Evolutionary conservation across 2,113 vertebrate species (phyloP).

Genomic region (Oxyruncus cristatus): DNA sequence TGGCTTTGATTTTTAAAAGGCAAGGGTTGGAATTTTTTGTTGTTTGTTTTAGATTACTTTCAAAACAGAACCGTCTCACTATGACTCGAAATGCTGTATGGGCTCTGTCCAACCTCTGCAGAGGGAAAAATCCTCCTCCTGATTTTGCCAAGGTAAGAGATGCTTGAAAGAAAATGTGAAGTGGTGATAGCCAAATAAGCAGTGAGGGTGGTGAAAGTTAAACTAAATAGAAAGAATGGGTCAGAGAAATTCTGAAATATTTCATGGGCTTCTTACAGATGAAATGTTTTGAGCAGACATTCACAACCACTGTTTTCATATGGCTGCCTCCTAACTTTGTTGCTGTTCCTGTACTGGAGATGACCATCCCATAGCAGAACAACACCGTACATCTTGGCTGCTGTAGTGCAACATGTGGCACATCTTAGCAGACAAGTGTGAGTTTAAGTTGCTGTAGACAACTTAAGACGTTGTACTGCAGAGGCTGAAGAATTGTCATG

Average conservation of each 20-base stretch:
- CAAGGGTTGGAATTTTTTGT: background rate
- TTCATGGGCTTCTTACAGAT: background rate
- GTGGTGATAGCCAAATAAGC: background rate
- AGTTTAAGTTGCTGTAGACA: background rate
- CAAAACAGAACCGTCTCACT: slow-evolving; percentile 95
- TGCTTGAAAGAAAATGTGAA: background rate
- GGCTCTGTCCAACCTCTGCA: slow-evolving; percentile 96
- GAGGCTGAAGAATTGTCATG: background rate
- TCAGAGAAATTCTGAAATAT: background rate
- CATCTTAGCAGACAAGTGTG: background rate
- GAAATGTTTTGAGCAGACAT: background rate
- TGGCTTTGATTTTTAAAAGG: background rate
- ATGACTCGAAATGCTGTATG: slow-evolving; percentile 98
- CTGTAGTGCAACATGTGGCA: background rate
- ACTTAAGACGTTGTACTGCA: background rate
- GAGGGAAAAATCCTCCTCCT: slow-evolving; percentile 97
- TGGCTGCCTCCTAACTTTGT: background rate
- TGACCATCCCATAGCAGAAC: background rate
- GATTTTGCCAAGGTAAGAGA: slow-evolving; percentile 89
- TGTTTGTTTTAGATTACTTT: slow-evolving; percentile 84
- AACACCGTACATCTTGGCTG: background rate
- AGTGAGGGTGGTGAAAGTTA: background rate
- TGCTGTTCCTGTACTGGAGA: background rate
- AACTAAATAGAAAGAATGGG: background rate
- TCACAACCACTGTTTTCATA: background rate